Evolutionary conservation across 2,113 vertebrate species (phyloP), one percentile per base, ranked within the genome.

Genomic region (Microcebus ravelobensis): DNA sequence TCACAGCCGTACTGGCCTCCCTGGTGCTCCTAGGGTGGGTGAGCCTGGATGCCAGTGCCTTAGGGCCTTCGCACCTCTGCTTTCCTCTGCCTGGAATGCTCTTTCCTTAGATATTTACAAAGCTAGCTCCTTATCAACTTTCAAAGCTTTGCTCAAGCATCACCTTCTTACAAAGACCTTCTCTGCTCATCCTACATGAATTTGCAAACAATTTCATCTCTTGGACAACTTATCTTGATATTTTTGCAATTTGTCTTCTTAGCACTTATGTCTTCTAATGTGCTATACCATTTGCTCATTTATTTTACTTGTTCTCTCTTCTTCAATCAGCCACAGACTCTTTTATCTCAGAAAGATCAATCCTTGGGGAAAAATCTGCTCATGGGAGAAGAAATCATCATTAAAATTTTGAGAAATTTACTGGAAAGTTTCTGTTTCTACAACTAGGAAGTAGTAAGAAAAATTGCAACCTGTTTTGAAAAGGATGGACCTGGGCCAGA

Each of bases 221-320:
- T 8, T 13, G 25, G n/a, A 67, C 8, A 7, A 23, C 36, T 21
- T 68, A 21, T n/a, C 17, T 3, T 87, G 11, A 71, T 68, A 25
- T 25, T 70, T 77, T 81, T 95, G 14, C 17, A 27, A 20, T 27
- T 87, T 82, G 50, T 93, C 50, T 48, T 45, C 4, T 81, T 87
- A 50, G 23, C 12, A 27, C 18, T 82, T 55, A 18, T 9, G 15
- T n/a, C 34, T 61, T 61, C 34, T 52, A 76, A 76, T 59, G 52
- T 70, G 18, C 8, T 70, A 13, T n/a, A 36, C n/a, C 52, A 73
- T 76, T 59, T 83, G n/a, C 29, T 73, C 31, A 70, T 42, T 92
- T 29, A 77, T 39, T 92, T 50, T 50, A 0, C 42, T 68, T 83
- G 83, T 83, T 87, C 9, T 55, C 21, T 70, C 42, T n/a, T 83